Percentiles rank a stretch among this genome's conserved stretches.
These are phyloP conservation scores for Caenorhabditis sp. DNA, from an alignment of 2,888 invertebrate genomes.

Conservation along the genomic window DNA sequence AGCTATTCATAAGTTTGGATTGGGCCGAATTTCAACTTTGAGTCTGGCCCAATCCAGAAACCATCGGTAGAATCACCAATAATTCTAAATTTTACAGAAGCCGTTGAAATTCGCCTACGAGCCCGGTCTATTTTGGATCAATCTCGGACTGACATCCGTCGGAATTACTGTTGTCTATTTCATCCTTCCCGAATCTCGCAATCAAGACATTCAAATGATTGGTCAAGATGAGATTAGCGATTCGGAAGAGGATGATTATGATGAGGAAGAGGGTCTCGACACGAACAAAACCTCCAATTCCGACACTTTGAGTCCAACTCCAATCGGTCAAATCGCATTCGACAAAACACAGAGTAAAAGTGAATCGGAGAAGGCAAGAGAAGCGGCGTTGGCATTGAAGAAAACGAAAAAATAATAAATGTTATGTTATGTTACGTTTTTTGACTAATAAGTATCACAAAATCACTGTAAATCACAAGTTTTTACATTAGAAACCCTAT, in stretches of 20 bases:
- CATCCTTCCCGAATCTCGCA: constrained; percentile 23
- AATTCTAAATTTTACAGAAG: constrained; percentile 12
- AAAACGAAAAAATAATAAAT: too few relatives aligned
- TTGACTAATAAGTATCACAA: neutral
- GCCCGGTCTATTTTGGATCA: constrained; percentile 30
- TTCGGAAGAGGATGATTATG: neutral
- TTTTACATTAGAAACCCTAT: neutral
- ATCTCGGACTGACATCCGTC: constrained; percentile 15
- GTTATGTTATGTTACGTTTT: too few relatives aligned
- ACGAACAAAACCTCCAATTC: neutral
- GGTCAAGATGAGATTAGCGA: constrained; percentile 17
- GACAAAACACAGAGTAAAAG: neutral
- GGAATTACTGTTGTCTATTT: constrained; percentile 25
- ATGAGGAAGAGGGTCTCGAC: neutral
- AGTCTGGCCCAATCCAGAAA: neutral
- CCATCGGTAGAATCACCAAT: neutral
- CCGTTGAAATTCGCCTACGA: constrained; percentile 27
- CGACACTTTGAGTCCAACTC: neutral
- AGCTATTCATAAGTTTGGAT: too few relatives aligned
- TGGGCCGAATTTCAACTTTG: too few relatives aligned
- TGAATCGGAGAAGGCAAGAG: neutral
- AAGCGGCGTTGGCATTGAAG: too few relatives aligned
- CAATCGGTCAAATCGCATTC: neutral
- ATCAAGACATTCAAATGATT: constrained; percentile 24
- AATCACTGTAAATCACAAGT: neutral